Evolutionary conservation across 2,888 invertebrate species (phyloP), one percentile per base, ranked within the genome.

Genomic region (Tenthredo livida): DNA sequence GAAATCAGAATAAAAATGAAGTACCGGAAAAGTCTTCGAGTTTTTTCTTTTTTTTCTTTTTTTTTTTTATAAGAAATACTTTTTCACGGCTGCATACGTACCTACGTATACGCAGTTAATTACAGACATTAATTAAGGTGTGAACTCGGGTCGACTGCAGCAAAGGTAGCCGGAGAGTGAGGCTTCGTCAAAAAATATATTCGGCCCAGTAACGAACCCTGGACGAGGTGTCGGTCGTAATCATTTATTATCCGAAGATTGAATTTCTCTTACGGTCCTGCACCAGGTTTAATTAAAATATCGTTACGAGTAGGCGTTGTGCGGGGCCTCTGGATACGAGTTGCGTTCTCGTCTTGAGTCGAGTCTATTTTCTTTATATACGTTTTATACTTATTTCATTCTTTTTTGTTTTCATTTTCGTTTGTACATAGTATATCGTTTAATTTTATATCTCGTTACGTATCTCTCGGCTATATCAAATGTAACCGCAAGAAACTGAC

Each of bases 221-320:
- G 87, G 89, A 91, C 93, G 92, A 93, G 92, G 92, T 92, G 93
- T 92, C 91, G 92, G 92, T 91, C 89, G 90, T 91, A 90, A 93
- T 93, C 93, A 93, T 93, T 93, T 93, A 93, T 93, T 93, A 93
- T 93, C 93, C 91, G 90, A 90, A 93, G 93, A 93, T 93, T 93
- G 93, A 93, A 93, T 93, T 93, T 93, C 92, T 93, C 90, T 90
- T 89, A 89, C 89, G 90, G 89, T 89, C 89, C n/a, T n/a, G n/a
- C 54, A 91, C 91, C 90, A 90, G 91, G 92, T 93, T 85, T 93
- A 93, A 93, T 93, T 93, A 93, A 93, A 93, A 93, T 93, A 93
- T 93, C 93, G 93, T 93, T 93, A 93, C 92, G 92, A 92, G 93
- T 93, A 92, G 93, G 93, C 93, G 93, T 92, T 92, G 91, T 33